Conservation (phyloP, 2,797 vertebrate genomes). For the Dryobates pubescens region DNA sequence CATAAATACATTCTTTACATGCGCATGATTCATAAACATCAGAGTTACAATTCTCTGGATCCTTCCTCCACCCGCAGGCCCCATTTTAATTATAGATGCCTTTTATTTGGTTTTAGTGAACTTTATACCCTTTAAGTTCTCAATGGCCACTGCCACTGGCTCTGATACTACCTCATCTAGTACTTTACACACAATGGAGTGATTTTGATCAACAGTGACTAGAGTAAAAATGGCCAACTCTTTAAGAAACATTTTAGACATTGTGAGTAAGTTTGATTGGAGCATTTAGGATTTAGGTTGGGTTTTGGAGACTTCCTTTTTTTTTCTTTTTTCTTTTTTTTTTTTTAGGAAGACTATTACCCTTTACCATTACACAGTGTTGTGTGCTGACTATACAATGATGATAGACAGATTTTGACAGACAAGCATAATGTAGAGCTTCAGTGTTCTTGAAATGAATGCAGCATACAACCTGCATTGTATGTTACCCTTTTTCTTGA, state of each 20-base stretch:
- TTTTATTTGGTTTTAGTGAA: neutral
- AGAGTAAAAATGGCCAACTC: neutral
- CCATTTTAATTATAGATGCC: neutral
- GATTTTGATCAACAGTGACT: neutral
- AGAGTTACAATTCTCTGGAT: neutral
- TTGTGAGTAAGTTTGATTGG: neutral
- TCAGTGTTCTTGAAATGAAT: neutral
- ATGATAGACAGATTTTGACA: neutral
- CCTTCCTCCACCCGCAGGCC: no score
- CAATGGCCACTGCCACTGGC: neutral
- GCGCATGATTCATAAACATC: neutral
- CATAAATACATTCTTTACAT: neutral
- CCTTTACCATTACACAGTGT: neutral
- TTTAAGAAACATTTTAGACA: neutral
- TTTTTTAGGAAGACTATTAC: neutral
- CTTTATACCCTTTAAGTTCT: neutral
- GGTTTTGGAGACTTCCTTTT: neutral
- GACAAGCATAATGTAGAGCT: neutral
- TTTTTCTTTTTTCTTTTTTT: neutral
- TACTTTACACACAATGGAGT: accelerated
- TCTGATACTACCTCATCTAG: neutral
- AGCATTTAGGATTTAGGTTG: neutral
- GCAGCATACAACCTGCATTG: neutral
- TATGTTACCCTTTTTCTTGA: neutral
- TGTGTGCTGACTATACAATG: neutral